phyloP scores from a whole-genome alignment of 2,113 vertebrate genomes.

The Arizona elegans region DNA sequence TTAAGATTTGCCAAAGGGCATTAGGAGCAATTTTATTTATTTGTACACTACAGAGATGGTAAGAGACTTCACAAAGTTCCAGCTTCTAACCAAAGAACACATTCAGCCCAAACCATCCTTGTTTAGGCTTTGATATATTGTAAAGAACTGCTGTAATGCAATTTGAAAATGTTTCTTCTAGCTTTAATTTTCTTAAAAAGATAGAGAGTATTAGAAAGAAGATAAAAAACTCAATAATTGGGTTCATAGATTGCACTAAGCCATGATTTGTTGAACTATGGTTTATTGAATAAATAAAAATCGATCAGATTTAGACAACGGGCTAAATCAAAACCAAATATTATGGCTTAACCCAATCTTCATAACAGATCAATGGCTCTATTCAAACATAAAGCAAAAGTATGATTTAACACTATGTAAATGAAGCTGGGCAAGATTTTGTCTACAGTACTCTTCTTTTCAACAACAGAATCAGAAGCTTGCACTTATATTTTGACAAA shows the following conservation, averaged over 20 bases:
- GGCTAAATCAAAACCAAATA: not conserved
- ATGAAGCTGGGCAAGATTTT: not conserved
- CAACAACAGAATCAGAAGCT: not conserved
- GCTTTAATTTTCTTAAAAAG: not conserved
- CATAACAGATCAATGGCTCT: not conserved
- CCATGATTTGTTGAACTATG: not conserved
- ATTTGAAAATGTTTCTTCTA: not conserved
- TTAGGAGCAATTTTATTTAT: not conserved
- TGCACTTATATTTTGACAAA: not conserved
- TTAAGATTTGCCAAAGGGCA: not conserved
- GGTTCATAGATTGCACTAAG: not conserved
- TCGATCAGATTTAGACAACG: not conserved
- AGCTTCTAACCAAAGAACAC: not conserved
- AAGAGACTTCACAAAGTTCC: not conserved
- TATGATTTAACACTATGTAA: not conserved
- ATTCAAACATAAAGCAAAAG: not conserved
- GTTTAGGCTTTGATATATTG: not conserved
- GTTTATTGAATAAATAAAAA: not conserved
- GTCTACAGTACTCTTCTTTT: not conserved
- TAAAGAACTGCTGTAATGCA: not conserved
- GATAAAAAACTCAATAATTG: not conserved
- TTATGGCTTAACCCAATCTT: not conserved
- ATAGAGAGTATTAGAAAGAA: not conserved
- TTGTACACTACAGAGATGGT: not conserved
- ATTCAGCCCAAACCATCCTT: not conserved